Conservation (phyloP, 1,140 invertebrate genomes). For the Trichonephila clavata region DNA sequence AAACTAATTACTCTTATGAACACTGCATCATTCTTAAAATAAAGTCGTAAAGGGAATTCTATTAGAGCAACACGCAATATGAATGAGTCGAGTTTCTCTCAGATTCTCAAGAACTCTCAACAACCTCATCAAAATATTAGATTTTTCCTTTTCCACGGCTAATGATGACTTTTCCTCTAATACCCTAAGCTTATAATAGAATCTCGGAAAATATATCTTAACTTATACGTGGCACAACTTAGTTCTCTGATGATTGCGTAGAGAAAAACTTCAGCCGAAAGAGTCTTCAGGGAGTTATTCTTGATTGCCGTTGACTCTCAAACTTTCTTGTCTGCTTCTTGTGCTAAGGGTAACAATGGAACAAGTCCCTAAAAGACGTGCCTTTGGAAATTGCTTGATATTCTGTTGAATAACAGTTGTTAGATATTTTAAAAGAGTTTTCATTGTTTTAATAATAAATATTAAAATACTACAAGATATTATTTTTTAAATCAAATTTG, state of each 20-base stretch:
- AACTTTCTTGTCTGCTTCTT: background rate
- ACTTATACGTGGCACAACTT: background rate
- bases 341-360: background rate
- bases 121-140: slow-evolving; percentile 41
- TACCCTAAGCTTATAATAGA: slow-evolving; percentile 41
- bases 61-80: slow-evolving; percentile 28
- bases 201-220: slow-evolving; percentile 41
- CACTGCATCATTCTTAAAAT: background rate
- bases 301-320: slow-evolving; percentile 54
- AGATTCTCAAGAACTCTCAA: slow-evolving; percentile 1
- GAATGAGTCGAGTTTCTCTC: background rate
- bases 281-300: slow-evolving; percentile 41
- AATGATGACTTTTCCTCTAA: slow-evolving; percentile 52
- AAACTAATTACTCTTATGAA: slow-evolving; percentile 45
- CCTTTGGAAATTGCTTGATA: too few relatives aligned
- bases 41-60: background rate
- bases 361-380: background rate
- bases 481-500: too few relatives aligned
- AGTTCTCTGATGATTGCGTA: background rate
- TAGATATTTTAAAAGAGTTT: background rate
- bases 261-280: slow-evolving; percentile 36
- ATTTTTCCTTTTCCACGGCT: slow-evolving; percentile 44
- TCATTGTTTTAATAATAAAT: too few relatives aligned
- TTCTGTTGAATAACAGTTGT: background rate
- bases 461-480: too few relatives aligned